Percentiles rank a stretch among this genome's conserved stretches.
Evolutionary conservation across 2,888 invertebrate species (phyloP).

Genomic region (Protophormia terraenovae): DNA sequence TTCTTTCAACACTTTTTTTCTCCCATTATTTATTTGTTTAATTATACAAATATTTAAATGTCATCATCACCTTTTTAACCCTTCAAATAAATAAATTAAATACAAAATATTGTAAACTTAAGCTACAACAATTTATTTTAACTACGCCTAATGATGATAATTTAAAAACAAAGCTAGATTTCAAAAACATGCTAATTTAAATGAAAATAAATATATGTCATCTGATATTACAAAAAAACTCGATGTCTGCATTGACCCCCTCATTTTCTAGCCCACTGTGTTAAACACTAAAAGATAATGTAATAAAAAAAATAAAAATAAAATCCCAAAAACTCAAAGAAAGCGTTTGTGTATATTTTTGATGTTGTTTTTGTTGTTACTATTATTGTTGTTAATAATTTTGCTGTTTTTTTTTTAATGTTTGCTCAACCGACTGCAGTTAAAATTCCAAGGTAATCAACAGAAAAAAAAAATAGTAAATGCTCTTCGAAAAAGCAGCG

Average conservation of each 20-base stretch:
- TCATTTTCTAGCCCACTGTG: constrained; percentile 32
- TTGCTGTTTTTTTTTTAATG: constrained; percentile 44
- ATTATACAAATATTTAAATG: too few species aligned
- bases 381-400: constrained; percentile 1
- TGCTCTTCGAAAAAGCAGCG: constrained; percentile 30
- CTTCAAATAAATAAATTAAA: too few species aligned
- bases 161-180: too few species aligned
- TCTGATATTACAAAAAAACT: background rate
- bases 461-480: constrained; percentile 27
- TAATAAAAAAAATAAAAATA: background rate
- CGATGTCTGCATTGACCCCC: background rate
- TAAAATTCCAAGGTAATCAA: constrained; percentile 70
- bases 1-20: background rate
- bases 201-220: too few species aligned
- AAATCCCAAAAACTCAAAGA: constrained; percentile 42
- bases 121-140: too few species aligned
- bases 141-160: too few species aligned
- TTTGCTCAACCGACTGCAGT: constrained; percentile 63
- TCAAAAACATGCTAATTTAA: too few species aligned
- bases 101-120: too few species aligned
- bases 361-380: background rate
- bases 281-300: background rate
- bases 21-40: too few species aligned
- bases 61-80: too few species aligned
- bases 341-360: constrained; percentile 51